A percentile compares a stretch with the other conserved stretches of the same genome.
Evolutionary conservation across 2,113 vertebrate species (phyloP).

Genomic region (Callipepla squamata): DNA sequence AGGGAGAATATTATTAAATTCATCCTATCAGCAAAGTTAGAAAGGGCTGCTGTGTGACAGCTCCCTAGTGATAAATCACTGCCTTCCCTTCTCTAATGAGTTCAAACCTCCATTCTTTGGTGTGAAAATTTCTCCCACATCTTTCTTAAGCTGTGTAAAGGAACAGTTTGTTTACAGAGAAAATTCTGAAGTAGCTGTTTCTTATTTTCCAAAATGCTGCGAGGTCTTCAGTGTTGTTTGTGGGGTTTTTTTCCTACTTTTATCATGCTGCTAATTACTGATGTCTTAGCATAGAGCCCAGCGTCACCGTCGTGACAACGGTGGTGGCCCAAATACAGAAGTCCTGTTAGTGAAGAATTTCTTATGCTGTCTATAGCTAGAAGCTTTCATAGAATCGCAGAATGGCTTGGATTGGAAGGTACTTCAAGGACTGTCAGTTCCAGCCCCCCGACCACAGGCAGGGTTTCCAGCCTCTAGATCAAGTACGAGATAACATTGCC

Average conservation of each 20-base stretch:
- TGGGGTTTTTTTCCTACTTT: neutral
- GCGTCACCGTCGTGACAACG: neutral
- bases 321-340: neutral
- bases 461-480: no score
- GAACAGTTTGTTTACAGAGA: neutral
- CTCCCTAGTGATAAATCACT: neutral
- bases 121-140: neutral
- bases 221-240: neutral
- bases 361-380: neutral
- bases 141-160: neutral
- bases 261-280: neutral
- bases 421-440: no score
- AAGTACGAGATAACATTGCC: neutral
- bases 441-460: no score
- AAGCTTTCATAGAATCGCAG: neutral
- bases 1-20: constrained; percentile 1
- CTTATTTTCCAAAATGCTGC: neutral
- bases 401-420: no score
- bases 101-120: neutral
- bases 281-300: neutral
- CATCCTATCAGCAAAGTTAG: neutral
- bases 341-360: neutral
- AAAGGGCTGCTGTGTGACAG: neutral
- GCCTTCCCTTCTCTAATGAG: neutral
- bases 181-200: neutral